Conservation (phyloP, 2,113 vertebrate species). For the Emydura subglobosa region DNA sequence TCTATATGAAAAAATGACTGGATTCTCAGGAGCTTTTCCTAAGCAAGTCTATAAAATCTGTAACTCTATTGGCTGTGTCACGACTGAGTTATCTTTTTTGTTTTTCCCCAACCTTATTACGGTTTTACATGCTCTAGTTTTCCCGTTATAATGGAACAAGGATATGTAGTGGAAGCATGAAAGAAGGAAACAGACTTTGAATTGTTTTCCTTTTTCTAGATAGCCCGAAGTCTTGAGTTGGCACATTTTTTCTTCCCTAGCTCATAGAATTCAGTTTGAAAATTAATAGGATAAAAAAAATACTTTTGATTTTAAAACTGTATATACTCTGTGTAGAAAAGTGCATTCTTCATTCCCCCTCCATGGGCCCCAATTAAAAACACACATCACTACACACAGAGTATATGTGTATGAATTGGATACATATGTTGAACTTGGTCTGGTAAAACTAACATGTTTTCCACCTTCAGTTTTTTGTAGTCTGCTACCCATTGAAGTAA, state of each 20-base stretch:
- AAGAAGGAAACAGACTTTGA: not conserved
- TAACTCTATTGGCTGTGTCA: slow-evolving; percentile 21
- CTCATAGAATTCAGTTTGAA: slow-evolving; percentile 4
- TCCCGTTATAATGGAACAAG: not conserved
- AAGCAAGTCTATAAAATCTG: not conserved
- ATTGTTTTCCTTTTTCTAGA: not conserved
- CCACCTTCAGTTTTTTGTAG: slow-evolving; percentile 31
- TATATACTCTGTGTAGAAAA: slow-evolving; percentile 3
- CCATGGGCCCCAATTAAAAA: not conserved
- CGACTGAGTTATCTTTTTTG: not conserved
- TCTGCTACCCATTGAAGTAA: slow-evolving; percentile 61
- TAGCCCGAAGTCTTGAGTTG: slow-evolving; percentile 13
- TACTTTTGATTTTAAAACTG: slow-evolving; percentile 39
- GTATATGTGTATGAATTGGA: accelerated
- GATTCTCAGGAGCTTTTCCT: not conserved
- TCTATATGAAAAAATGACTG: not conserved
- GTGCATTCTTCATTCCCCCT: slow-evolving; percentile 6
- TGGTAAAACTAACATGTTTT: slow-evolving; percentile 37
- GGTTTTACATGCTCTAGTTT: not conserved
- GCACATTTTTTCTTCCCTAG: slow-evolving; percentile 28
- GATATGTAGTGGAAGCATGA: not conserved
- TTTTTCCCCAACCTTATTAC: not conserved
- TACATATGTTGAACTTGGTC: slow-evolving; percentile 6
- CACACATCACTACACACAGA: not conserved
- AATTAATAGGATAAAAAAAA: not conserved